Evolutionary conservation across 2,113 vertebrate genomes (phyloP), one percentile per base, ranked within the genome.

Genomic region (Oriolus oriolus): DNA sequence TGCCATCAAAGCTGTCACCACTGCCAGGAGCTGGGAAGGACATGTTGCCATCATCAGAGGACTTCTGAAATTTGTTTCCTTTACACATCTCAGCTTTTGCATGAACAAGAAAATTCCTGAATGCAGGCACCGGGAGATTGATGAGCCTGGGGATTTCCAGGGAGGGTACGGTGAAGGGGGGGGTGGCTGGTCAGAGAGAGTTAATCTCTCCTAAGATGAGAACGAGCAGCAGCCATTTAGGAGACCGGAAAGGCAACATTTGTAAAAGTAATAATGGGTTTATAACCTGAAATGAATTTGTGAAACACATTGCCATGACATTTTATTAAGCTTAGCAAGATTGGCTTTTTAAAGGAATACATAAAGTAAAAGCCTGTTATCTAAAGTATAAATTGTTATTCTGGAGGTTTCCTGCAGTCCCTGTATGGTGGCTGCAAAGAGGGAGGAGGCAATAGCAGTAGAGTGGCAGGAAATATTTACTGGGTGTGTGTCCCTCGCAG

Each of bases 401-500:
- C n/a, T 0, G 0, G 63, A 86, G 63, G 16, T 77, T 83, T 92
- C 68, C 45, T 59, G 75, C 68, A 45, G 53, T 69, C 70, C 21
- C n/a, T 64, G 71, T 47, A 7, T 22, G 31, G 65, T 35, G 37
- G 19, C 80, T 81, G 50, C 61, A 75, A n/a, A 42, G 52, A 5
- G 37, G 42, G 54, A 33, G 45, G 63, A 80, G 31, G 70, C 52
- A 60, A 8, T 61, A 65, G 77, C 21, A 47, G 17, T 8, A 17
- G 47, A 39, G 60, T 11, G 52, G 39, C 54, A 74, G 75, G 63
- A 68, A 20, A 21, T 7, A 8, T 24, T 84, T 60, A 17, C 11
- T 37, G 20, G 2, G 6, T 15, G 16, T 83, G 23, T 96, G 60
- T 95, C 90, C 47, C 23, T 70, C 57, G 3, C 94, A 99, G 99